phyloP scores from a whole-genome alignment of 2,113 vertebrate species.

The Bubo blakistoni region DNA sequence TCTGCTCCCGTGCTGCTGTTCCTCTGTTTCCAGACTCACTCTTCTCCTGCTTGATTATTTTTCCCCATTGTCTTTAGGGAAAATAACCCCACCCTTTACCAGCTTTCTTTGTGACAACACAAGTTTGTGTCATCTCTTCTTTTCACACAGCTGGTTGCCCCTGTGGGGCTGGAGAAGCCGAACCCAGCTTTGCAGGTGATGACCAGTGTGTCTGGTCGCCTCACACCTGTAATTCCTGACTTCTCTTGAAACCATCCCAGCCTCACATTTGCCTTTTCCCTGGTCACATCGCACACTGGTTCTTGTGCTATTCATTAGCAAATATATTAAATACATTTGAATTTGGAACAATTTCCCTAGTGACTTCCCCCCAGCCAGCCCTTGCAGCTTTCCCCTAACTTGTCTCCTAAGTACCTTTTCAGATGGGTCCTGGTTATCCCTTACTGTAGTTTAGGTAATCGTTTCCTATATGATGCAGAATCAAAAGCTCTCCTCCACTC shows the following conservation, averaged over 20 bases:
- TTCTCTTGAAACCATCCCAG: background rate
- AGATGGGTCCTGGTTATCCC: background rate
- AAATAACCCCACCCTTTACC: background rate
- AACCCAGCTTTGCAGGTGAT: background rate
- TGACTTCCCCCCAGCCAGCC: background rate
- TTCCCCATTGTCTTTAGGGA: background rate
- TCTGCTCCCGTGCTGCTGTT: background rate
- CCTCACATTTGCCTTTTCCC: background rate
- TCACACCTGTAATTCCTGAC: background rate
- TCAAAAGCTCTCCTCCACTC: background rate
- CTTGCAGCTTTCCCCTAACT: background rate
- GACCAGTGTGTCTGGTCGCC: background rate
- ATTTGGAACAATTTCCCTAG: background rate
- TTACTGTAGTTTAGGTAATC: background rate
- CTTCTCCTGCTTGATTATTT: background rate
- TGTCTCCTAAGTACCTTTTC: background rate
- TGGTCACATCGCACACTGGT: background rate
- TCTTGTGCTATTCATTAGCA: background rate
- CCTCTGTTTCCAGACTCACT: background rate
- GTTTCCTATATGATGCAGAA: background rate
- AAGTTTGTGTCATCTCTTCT: background rate
- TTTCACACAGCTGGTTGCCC: fast-evolving
- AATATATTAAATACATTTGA: background rate
- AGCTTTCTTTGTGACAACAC: background rate
- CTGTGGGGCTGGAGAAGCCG: background rate